Evolutionary conservation across 2,888 invertebrate species (phyloP).

Genomic region (Catocala sponsa): DNA sequence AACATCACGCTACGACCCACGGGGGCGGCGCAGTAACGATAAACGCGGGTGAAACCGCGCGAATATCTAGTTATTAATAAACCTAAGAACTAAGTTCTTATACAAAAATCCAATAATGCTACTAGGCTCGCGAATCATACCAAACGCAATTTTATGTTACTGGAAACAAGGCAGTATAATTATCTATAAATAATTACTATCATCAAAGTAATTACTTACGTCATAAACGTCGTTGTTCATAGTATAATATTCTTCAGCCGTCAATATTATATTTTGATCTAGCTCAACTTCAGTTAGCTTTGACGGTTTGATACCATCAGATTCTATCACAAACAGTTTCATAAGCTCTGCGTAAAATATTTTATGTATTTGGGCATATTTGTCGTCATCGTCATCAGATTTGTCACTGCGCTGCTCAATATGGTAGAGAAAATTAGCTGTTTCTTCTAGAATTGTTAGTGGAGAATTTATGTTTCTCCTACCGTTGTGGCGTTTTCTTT

Average conservation of each 20-base stretch:
- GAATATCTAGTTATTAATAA: too few relatives aligned
- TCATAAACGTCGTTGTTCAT: constrained; percentile 86
- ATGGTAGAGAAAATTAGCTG: constrained; percentile 23
- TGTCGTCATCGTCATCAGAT: constrained; percentile 56
- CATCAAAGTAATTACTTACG: constrained; percentile 66
- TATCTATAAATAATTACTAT: not conserved
- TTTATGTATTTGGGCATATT: constrained; percentile 62
- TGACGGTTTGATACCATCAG: constrained; percentile 58
- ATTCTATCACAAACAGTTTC: constrained; percentile 76
- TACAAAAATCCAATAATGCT: too few relatives aligned
- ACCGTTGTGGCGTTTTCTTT: constrained; percentile 61
- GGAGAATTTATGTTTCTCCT: constrained; percentile 40
- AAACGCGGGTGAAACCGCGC: too few relatives aligned
- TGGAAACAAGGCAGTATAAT: too few relatives aligned
- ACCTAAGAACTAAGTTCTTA: too few relatives aligned
- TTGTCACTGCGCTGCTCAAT: constrained; percentile 27
- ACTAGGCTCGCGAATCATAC: too few relatives aligned
- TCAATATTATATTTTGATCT: constrained; percentile 76
- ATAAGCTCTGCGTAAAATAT: constrained; percentile 78
- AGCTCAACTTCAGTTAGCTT: constrained; percentile 73
- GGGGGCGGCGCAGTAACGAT: too few relatives aligned
- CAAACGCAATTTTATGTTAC: too few relatives aligned
- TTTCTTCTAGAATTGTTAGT: constrained; percentile 26
- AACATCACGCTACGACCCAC: too few relatives aligned
- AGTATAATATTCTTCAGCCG: constrained; percentile 82